These are phyloP conservation scores for Chydorus sphaericus DNA, from an alignment of 2,888 invertebrate species.

Conservation along the genomic window DNA sequence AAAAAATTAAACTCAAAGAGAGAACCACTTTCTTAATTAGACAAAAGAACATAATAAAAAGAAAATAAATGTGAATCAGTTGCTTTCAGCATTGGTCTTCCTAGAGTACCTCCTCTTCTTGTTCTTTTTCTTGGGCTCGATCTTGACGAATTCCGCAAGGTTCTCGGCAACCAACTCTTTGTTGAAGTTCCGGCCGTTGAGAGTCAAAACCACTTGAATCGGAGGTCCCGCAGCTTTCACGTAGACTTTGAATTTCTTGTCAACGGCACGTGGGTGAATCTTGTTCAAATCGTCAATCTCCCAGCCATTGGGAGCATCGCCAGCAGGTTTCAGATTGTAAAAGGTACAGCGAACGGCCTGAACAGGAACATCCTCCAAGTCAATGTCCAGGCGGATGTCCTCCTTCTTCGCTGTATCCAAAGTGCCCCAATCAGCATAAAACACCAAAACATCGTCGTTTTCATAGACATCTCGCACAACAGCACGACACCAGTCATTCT, in stretches of 20 bases:
- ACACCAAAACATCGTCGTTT: background rate
- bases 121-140: background rate
- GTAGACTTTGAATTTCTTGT: background rate
- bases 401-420: background rate
- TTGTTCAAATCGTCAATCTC: background rate
- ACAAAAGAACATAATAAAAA: background rate
- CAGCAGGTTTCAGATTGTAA: background rate
- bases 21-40: background rate
- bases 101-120: background rate
- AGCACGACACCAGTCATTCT: background rate
- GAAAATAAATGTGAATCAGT: too few relatives aligned
- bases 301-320: background rate
- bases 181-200: too few relatives aligned
- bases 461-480: background rate
- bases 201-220: background rate
- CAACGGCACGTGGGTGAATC: background rate
- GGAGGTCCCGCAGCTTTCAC: background rate
- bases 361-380: background rate
- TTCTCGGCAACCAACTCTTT: background rate
- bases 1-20: background rate
- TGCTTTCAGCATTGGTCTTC: background rate
- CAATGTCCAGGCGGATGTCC: background rate
- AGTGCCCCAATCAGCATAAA: background rate
- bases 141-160: background rate
- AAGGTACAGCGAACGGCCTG: background rate